Evolutionary conservation across 2,113 vertebrate genomes (phyloP).

Genomic region (Chionomys nivalis): DNA sequence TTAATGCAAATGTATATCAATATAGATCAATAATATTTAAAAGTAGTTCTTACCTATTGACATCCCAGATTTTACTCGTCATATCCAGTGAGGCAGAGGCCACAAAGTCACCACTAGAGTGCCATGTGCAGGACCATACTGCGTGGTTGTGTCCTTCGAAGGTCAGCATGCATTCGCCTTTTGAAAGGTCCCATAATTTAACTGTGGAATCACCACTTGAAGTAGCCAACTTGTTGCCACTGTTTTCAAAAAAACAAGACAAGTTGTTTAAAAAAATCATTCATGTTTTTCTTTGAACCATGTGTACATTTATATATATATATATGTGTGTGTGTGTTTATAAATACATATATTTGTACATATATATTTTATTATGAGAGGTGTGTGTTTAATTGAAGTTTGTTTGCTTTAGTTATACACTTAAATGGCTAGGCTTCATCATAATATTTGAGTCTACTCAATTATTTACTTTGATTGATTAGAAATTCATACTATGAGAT

Average conservation of each 20-base stretch:
- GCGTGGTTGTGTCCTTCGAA: constrained; percentile 85
- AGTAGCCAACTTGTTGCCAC: constrained; percentile 86
- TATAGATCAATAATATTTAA: neutral
- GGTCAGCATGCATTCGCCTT: constrained; percentile 82
- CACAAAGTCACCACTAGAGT: constrained; percentile 87
- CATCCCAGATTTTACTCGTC: constrained; percentile 89
- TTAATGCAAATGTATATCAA: neutral
- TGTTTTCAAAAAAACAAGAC: constrained; percentile 31
- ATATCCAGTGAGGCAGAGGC: constrained; percentile 91
- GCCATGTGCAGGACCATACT: constrained; percentile 89
- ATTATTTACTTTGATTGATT: neutral
- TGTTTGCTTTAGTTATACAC: neutral
- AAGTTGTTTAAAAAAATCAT: constrained; percentile 22
- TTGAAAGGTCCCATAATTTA: constrained; percentile 86
- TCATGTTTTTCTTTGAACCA: neutral
- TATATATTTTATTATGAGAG: neutral
- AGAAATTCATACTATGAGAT: constrained; percentile 13
- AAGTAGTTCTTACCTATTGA: constrained; percentile 83
- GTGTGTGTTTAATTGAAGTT: neutral
- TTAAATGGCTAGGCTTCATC: neutral
- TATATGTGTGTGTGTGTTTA: neutral
- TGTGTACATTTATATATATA: neutral
- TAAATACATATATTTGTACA: neutral
- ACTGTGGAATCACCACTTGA: constrained; percentile 86
- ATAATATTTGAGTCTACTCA: neutral